Base-by-base conservation (phyloP, 2,113 vertebrate species). In the Trogon melanurus region DNA sequence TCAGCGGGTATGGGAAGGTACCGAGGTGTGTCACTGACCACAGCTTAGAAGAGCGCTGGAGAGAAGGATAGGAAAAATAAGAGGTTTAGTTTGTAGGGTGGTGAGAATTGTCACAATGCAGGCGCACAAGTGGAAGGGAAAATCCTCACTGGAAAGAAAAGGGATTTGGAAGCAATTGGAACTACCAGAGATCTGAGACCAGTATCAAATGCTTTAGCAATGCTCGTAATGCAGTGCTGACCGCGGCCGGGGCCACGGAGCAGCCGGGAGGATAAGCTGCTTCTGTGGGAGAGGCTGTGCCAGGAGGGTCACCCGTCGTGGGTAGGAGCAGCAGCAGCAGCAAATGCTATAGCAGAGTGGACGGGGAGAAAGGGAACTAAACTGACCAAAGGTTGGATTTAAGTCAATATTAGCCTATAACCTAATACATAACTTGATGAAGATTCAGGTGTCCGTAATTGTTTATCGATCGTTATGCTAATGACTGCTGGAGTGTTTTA, bases 191-290 rank as follows among this genome's bases (percentile, higher is more conserved):
- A 38, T 72, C 32, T 85, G 14, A 12, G 57, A 26, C 27, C 58
- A 11, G 66, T 47, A 11, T 23, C 26, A 81, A n/a, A 20, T 22
- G 14, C 23, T 80, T 30, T 30, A 6, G 73, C 38, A 16, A 1
- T 29, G 72, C 17, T 85, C 5, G 6, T 41, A 45, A 9, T 0
- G 1, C 9, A 14, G 3, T 44, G 66, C 27, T 92, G 71, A 15
- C 47, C 3, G 1, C 0, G 2, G 22, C 36, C 6, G 8, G 9
- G 44, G 62, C 7, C 41, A 27, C 18, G 22, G 34, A 34, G 56
- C 32, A 19, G 65, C 25, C 0, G 1, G 60, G 61, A 32, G 34
- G 13, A 27, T 64, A 38, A 75, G 34, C 36, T 7, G 22, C 22
- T 61, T 13, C 44, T 61, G 17, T 47, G n/a, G 51, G 58, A 36